These are phyloP conservation scores for Hyphantria cunea DNA, from an alignment of 1,140 invertebrate genomes.

Conservation along the genomic window DNA sequence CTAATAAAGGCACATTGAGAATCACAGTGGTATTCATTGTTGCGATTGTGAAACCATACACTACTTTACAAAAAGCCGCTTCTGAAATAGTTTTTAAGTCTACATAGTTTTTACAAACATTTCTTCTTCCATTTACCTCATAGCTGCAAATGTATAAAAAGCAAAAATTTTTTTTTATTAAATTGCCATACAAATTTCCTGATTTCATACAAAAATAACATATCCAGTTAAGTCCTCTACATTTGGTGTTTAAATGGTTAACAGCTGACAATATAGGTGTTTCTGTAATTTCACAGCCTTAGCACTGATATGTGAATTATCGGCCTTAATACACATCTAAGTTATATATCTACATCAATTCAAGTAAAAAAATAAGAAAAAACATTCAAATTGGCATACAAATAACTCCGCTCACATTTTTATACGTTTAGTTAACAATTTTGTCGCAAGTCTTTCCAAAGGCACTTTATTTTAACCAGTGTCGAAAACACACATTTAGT, in stretches of 20 bases:
- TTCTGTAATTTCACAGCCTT: constrained; percentile 16
- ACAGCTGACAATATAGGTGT: constrained; percentile 9
- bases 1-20: constrained; percentile 16
- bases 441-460: too few relatives aligned
- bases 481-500: too few relatives aligned
- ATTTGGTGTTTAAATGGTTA: constrained; percentile 7
- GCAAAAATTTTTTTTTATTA: not conserved
- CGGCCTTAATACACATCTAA: constrained; percentile 7
- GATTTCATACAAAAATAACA: not conserved
- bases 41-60: not conserved
- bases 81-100: not conserved
- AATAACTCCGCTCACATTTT: constrained; percentile 39
- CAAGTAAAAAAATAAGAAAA: not conserved
- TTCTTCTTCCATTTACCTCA: not conserved
- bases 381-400: constrained; percentile 17
- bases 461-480: too few relatives aligned
- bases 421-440: not conserved
- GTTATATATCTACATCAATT: not conserved
- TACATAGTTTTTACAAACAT: not conserved
- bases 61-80: not conserved
- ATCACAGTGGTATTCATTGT: constrained; percentile 3
- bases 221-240: constrained; percentile 3
- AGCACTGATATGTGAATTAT: constrained; percentile 8
- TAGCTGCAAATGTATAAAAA: not conserved
- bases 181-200: not conserved